Evolutionary conservation across 2,797 vertebrate species (phyloP).

Genomic region (Neopelma chrysocephalum): DNA sequence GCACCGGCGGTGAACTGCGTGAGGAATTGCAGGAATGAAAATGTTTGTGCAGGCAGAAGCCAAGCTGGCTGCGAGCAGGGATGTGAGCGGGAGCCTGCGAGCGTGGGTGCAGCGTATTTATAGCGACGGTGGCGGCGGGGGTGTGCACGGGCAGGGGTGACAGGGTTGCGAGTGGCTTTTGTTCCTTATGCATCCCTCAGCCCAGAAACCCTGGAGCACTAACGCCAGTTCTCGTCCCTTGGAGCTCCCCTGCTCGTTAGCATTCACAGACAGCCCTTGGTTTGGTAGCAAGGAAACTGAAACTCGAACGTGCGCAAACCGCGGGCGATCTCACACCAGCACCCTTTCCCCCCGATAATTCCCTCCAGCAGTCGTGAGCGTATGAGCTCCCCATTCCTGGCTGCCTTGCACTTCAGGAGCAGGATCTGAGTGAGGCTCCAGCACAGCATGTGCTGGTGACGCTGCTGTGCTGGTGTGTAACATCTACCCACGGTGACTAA

Average conservation of each 20-base stretch:
- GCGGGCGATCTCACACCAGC: background rate
- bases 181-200: background rate
- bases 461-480: accelerated
- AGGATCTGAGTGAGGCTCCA: background rate
- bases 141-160: background rate
- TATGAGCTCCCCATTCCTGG: background rate
- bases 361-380: background rate
- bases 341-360: background rate
- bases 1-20: background rate
- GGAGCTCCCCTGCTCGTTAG: background rate
- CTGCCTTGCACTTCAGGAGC: background rate
- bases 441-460: background rate
- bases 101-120: conserved; percentile 17
- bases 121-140: background rate
- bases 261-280: background rate
- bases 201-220: background rate
- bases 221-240: background rate
- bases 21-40: conserved; percentile 57
- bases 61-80: conserved; percentile 5
- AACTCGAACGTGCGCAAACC: background rate
- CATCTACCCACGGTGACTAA: background rate
- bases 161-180: background rate
- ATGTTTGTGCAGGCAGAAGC: conserved; percentile 60
- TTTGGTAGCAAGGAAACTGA: background rate
- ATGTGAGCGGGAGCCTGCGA: background rate